These are phyloP conservation scores for Heliconius erato DNA, from an alignment of 2,888 invertebrate species.

Conservation along the genomic window DNA sequence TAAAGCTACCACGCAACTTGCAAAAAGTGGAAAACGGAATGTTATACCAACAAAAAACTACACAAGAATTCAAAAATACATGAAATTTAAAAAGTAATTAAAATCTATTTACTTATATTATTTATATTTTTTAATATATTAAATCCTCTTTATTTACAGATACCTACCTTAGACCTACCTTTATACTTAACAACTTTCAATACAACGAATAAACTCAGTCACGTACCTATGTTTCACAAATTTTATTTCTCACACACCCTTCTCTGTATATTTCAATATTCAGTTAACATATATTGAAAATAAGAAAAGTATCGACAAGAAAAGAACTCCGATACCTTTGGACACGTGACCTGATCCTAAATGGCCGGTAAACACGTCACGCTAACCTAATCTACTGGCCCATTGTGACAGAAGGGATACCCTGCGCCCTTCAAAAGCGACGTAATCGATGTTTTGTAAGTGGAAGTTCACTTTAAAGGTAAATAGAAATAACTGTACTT, in stretches of 20 bases:
- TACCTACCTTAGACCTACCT: background rate
- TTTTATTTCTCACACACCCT: constrained; percentile 23
- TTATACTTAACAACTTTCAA: background rate
- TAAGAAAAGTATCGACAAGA: constrained; percentile 31
- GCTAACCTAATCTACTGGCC: constrained; percentile 41
- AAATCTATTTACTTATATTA: background rate
- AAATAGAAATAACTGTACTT: background rate
- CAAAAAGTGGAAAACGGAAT: too few species aligned
- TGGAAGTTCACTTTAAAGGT: constrained; percentile 9
- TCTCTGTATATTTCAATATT: constrained; percentile 26
- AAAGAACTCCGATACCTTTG: constrained; percentile 32
- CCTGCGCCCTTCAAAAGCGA: constrained; percentile 29
- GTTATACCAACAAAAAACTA: too few species aligned
- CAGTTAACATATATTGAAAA: constrained; percentile 30
- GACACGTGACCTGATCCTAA: constrained; percentile 49
- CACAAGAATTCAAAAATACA: too few species aligned
- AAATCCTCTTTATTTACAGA: background rate
- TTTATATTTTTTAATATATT: background rate
- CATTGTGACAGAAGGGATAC: constrained; percentile 42
- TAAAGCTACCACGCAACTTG: too few species aligned
- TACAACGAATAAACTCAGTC: background rate
- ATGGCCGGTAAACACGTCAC: constrained; percentile 46
- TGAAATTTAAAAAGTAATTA: background rate
- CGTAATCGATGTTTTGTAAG: constrained; percentile 35
- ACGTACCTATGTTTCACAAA: background rate